Conservation (phyloP, 2,113 vertebrate genomes). For the Scolopax mira region DNA sequence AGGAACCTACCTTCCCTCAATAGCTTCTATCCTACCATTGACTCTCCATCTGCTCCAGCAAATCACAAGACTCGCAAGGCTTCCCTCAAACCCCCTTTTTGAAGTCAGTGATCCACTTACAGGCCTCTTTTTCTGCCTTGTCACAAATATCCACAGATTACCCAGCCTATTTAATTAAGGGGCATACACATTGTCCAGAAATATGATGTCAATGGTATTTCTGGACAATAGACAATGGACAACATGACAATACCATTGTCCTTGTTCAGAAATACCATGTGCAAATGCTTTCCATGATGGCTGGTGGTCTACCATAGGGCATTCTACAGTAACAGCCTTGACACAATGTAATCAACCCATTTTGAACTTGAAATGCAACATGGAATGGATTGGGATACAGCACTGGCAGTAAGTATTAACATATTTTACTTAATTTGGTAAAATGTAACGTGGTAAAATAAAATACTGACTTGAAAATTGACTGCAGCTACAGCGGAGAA, state of each 20-base stretch:
- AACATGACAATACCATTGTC: too few relatives aligned
- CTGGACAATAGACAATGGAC: too few relatives aligned
- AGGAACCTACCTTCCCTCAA: neutral
- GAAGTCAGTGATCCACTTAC: neutral
- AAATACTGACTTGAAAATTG: neutral
- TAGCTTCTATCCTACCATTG: neutral
- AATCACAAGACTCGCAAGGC: neutral
- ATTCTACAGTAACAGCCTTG: neutral
- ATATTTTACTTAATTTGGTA: neutral
- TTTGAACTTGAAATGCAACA: neutral
- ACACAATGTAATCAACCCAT: neutral
- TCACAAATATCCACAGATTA: neutral
- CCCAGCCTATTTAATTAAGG: neutral
- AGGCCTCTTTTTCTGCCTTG: neutral
- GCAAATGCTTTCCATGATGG: neutral
- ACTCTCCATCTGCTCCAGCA: neutral
- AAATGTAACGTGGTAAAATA: neutral
- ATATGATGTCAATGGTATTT: neutral
- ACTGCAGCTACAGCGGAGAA: neutral
- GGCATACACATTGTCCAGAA: neutral
- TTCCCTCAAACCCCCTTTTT: neutral
- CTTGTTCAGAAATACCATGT: neutral
- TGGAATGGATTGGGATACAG: neutral
- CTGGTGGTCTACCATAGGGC: neutral
- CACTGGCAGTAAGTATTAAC: neutral